Conservation (phyloP, 2,888 invertebrate genomes). For the Prosapia bicincta region DNA sequence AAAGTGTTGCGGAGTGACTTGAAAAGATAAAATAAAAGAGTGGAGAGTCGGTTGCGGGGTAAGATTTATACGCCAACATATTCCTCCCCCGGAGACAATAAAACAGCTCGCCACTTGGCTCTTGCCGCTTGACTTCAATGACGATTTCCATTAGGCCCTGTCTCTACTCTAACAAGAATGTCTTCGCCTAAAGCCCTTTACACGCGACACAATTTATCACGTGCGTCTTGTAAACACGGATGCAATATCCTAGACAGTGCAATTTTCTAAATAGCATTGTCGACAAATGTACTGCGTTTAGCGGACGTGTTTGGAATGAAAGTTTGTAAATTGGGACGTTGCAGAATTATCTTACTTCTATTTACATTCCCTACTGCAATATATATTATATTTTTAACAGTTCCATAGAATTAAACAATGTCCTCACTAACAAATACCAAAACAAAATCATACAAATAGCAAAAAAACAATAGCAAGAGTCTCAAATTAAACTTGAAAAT, state of each 20-base stretch:
- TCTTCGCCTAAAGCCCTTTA: not conserved
- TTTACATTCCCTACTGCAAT: too few species aligned
- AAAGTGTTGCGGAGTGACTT: not conserved
- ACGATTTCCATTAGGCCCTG: not conserved
- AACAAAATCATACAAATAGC: too few species aligned
- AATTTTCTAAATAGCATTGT: not conserved
- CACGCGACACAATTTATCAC: not conserved
- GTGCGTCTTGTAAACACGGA: not conserved
- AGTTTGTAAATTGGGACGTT: not conserved
- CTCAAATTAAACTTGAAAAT: too few species aligned
- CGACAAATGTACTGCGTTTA: not conserved
- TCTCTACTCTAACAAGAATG: not conserved
- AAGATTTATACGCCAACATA: not conserved
- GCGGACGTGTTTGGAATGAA: not conserved
- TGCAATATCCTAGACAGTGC: not conserved
- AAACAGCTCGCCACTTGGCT: not conserved
- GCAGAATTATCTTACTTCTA: too few species aligned
- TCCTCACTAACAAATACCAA: too few species aligned
- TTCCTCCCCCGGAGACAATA: not conserved
- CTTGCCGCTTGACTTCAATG: constrained; percentile 2
- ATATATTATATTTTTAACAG: too few species aligned
- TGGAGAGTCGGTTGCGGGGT: not conserved
- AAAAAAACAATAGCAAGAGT: too few species aligned
- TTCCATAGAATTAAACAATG: too few species aligned
- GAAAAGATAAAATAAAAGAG: not conserved